Evolutionary conservation across 2,888 invertebrate genomes (phyloP).

Genomic region (Lissocephala sabroskyi): DNA sequence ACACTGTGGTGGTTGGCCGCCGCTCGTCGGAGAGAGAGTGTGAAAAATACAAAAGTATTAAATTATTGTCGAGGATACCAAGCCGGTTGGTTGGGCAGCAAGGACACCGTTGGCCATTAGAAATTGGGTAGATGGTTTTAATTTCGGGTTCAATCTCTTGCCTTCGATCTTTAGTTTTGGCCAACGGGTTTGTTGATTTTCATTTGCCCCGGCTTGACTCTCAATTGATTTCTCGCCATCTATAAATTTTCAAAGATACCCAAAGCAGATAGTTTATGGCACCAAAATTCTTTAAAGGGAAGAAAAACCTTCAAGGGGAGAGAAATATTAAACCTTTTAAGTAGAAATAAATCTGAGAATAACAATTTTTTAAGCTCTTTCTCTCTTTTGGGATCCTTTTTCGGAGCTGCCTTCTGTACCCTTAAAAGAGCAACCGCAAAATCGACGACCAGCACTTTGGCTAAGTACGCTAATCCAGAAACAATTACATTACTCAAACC

Average conservation of each 20-base stretch:
- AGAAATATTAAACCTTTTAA: neutral
- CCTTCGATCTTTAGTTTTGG: slow-evolving; percentile 7
- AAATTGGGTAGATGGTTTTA: slow-evolving; percentile 2
- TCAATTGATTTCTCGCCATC: neutral
- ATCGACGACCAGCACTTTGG: slow-evolving; percentile 14
- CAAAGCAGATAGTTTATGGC: no score
- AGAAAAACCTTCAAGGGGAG: neutral
- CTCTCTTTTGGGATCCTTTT: no score
- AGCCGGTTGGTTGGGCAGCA: neutral
- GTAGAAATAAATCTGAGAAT: no score
- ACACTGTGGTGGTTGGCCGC: neutral
- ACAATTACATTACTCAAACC: slow-evolving; percentile 52
- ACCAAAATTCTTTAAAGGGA: neutral
- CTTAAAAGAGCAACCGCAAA: slow-evolving; percentile 1
- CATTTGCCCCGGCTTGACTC: neutral
- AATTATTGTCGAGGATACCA: slow-evolving; percentile 11
- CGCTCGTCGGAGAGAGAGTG: no score
- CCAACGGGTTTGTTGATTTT: slow-evolving; percentile 9
- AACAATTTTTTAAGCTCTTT: no score
- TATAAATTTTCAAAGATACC: no score
- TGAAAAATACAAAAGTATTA: slow-evolving; percentile 19
- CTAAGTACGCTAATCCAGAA: slow-evolving; percentile 34
- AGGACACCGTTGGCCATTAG: neutral
- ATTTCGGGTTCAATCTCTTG: slow-evolving; percentile 5
- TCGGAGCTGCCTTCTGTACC: no score